Evolutionary conservation across 2,888 invertebrate genomes (phyloP), one percentile per base, ranked within the genome.

Genomic region (Lingula anatina): DNA sequence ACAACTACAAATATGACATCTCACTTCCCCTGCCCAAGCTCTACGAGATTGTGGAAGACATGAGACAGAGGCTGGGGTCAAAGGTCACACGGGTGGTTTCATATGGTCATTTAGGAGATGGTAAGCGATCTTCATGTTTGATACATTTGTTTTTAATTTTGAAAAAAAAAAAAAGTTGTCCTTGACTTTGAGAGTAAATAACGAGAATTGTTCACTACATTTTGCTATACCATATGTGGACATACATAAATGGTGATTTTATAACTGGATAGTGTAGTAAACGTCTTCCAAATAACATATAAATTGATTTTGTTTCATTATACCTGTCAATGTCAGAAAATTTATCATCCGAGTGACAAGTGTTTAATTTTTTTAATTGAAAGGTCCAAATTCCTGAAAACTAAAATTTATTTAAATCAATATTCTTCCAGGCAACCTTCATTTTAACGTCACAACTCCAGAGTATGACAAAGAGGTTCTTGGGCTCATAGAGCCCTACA

Each of bases 31-130:
- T 89, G 36, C 78, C 82, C 7, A 77, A 86, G 49, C 96, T 92
- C 78, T 97, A 97, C 75, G 83, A 86, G 20, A 80, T 95, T 37
- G 89, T 95, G 3, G 84, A 86, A 20, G 83, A 82, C 27, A 82
- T 73, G 55, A 91, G 74, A 26, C 78, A 85, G 53, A 83, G 84
- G 50, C 75, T 93, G 45, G 85, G 84, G 0, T 78, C 82, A 20
- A 77, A 61, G 1, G 79, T 82, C 18, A 79, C 60, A 3, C 62
- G 70, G 43, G 69, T 68, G 2, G 59, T 74, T 40, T 96, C 94
- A 12, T 99, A 92, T 72, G 97, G 99, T 2, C 99, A 99, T 79
- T 80, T 99, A 54, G 97, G 96, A 15, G 97, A 97, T 77, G 90
- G 76, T 75, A 56, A 54, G 69, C 60, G 23, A 15, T 9, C n/a